A percentile compares a stretch with the other conserved stretches of the same genome.
These are phyloP conservation scores for Adoxophyes honmai DNA, from an alignment of 1,140 invertebrate species.

Conservation along the genomic window DNA sequence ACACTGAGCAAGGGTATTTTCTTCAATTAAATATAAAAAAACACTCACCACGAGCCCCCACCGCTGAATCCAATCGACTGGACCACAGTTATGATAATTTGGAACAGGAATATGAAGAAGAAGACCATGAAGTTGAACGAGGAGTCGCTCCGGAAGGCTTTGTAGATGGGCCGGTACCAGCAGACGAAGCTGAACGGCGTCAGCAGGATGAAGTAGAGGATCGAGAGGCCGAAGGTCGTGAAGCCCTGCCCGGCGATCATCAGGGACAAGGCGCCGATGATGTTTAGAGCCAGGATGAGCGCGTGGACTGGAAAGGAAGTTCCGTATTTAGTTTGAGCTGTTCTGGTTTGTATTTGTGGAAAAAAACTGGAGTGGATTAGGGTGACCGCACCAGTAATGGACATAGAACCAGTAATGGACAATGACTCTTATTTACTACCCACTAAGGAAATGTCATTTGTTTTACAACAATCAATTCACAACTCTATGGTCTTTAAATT, in stretches of 20 bases:
- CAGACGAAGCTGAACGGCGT: constrained; percentile 98
- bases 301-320: constrained; percentile 88
- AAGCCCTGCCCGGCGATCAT: constrained; percentile 81
- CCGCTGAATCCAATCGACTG: constrained; percentile 91
- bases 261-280: constrained; percentile 88
- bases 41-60: constrained; percentile 89
- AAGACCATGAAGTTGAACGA: constrained; percentile 99
- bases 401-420: no score
- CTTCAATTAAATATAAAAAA: constrained; percentile 10
- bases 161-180: constrained; percentile 89
- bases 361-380: no score
- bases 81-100: constrained; percentile 93
- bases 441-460: no score
- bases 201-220: constrained; percentile 94
- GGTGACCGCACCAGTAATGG: no score
- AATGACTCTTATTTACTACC: no score
- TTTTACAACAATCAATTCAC: no score
- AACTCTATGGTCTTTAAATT: no score
- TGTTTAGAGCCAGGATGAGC: constrained; percentile 90
- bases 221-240: constrained; percentile 91
- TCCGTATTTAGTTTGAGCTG: background rate
- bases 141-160: constrained; percentile 93
- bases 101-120: constrained; percentile 99
- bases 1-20: no score
- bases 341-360: background rate